Conservation (phyloP, 2,888 invertebrate species). For the Octonoba sinensis region DNA sequence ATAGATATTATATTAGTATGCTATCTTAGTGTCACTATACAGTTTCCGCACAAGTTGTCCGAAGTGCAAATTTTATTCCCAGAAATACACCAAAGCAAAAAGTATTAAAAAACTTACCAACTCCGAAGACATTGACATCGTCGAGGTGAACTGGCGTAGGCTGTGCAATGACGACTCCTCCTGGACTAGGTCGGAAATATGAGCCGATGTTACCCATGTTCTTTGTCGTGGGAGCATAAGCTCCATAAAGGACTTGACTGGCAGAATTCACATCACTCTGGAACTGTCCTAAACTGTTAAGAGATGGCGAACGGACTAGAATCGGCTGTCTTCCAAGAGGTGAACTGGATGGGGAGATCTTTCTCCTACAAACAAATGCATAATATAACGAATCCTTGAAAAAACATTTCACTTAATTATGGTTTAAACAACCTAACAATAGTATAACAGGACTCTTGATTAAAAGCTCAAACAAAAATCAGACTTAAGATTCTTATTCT, state of each 20-base stretch:
- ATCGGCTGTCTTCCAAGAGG: slow-evolving; percentile 46
- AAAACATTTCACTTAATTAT: no score
- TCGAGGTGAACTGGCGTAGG: slow-evolving; percentile 51
- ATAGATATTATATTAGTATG: no score
- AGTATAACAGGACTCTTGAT: no score
- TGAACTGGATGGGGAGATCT: slow-evolving; percentile 50
- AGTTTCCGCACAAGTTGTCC: no score
- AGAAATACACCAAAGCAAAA: no score
- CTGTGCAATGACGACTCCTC: slow-evolving; percentile 53
- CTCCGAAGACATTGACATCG: slow-evolving; percentile 51
- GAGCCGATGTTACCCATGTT: slow-evolving; percentile 55
- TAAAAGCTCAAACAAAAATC: no score
- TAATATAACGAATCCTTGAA: background rate
- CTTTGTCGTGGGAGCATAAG: slow-evolving; percentile 17
- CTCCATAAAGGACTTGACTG: slow-evolving; percentile 25
- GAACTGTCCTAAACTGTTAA: slow-evolving; percentile 43
- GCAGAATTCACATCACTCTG: slow-evolving; percentile 32
- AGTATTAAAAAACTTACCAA: slow-evolving; percentile 21
- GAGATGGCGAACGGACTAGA: slow-evolving; percentile 53
- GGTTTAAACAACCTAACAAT: no score
- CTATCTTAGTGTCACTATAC: no score
- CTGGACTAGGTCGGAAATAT: slow-evolving; percentile 51
- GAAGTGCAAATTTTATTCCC: no score
- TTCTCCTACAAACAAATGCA: slow-evolving; percentile 36
- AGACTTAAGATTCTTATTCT: no score